Base-by-base conservation (phyloP, 2,797 vertebrate species). In the Chromis chromis region DNA sequence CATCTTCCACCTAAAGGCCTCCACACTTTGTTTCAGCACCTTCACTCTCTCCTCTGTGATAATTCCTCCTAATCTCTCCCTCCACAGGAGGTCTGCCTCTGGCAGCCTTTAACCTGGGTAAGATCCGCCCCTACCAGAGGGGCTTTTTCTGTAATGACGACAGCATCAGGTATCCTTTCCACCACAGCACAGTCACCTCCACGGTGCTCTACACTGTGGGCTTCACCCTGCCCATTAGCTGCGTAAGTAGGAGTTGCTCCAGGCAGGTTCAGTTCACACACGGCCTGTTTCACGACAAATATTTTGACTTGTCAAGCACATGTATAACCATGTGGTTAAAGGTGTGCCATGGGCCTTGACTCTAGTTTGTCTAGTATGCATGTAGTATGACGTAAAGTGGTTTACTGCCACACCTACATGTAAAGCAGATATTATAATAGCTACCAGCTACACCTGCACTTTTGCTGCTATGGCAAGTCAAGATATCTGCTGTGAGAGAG, bases 81-180 rank as follows among this genome's bases (percentile, higher is more conserved):
- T 95, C 94, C 94, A 96, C 97, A 99, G 98, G 96, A 92, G 96
- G 95, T 90, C 93, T 99, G 92, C 98, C 98, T 76, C 92, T 99
- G 94, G 96, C 96, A 81, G 96, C 96, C 94, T 96, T 97, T 97
- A 99, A 99, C 95, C 96, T 98, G 95, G 96, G 95, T 96, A 97
- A 97, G 95, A 93, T 98, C 94, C 95, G 95, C 84, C 98, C 97
- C 66, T 99, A 96, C 96, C 95, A 98, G 92, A 96, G 97, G 90
- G 98, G 98, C 94, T 97, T 99, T 98, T 99, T 98, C 96, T 99
- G 98, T 99, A 95, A 93, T 86, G 98, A 99, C 92, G 97, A 96
- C 90, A 98, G 94, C 97, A 97, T 99, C 97, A 95, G 89, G 92
- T 99, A 98, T 91, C 97, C 96, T 71, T 99, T 97, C 96, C 97